Base-by-base conservation (phyloP, 53 echinoderm and acorn worm species). In the Pentamera pediparva region DNA sequence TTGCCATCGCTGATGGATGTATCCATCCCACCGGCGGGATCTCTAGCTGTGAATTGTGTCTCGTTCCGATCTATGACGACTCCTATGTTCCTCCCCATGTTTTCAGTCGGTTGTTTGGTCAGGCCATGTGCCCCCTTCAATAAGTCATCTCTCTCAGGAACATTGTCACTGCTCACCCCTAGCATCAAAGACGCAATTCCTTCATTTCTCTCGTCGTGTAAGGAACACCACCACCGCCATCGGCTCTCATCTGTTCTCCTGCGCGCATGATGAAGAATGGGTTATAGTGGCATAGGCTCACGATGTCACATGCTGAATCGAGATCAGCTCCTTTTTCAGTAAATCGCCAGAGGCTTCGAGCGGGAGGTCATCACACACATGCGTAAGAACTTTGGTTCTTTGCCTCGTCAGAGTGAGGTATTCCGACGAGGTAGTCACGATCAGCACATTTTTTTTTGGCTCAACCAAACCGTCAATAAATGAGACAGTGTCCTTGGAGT, bases 271-370 rank as follows among this genome's bases (percentile, higher is more conserved):
- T 65, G 65, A 65, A 26, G 10, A 65, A 21, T 22, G 65, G 65
- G 39, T 65, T 65, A n/a, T 39, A 37, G 41, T 65, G 36, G 39
- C 65, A 65, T 8, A 35, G 21, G 19, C 65, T 38, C 9, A 65
- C 65, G 13, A 65, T 35, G 37, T 39, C 37, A 39, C 27, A 19
- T 11, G 20, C 38, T 10, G 12, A 22, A 10, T 65, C 37, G 21
- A 40, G 15, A 2, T 39, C 22, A 7, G 20, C 65, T 15, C 48
- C 24, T 39, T 45, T 25, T 29, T 41, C 1, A 67, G 67, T 20
- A 67, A 31, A 3, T 22, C 41, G 18, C 37, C 29, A 6, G 47
- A 40, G 17, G 67, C 67, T 17, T 67, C 43, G 40, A 30, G 38
- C 10, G 24, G 12, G 27, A 67, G 43, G 30, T 45, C 67, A 30